Conservation (phyloP, 1,140 invertebrate species). For the Euwallacea fornicatus region DNA sequence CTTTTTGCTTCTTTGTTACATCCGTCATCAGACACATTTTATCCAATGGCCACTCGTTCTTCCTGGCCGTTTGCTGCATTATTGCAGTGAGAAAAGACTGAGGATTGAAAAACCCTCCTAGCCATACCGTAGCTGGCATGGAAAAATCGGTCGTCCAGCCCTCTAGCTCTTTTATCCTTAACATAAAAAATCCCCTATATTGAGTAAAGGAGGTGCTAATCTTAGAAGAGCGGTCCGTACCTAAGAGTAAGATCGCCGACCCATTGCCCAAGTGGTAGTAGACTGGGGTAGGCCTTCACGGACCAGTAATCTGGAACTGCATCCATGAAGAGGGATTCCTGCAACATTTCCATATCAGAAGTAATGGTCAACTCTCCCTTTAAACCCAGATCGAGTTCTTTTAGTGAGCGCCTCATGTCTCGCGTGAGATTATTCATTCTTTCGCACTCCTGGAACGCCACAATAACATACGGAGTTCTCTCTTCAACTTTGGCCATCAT, state of each 20-base stretch:
- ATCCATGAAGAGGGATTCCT: conserved; percentile 84
- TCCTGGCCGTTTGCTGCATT: conserved; percentile 94
- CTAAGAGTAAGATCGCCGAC: conserved; percentile 76
- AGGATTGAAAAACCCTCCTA: conserved; percentile 95
- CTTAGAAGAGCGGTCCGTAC: background rate
- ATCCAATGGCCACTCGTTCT: conserved; percentile 94
- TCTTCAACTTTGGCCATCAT: conserved; percentile 87
- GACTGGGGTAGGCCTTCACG: conserved; percentile 86
- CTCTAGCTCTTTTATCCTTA: conserved; percentile 76
- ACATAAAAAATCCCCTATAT: background rate
- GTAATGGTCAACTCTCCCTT: conserved; percentile 91
- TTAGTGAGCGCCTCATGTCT: conserved; percentile 79
- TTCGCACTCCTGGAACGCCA: conserved; percentile 94
- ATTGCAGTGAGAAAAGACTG: conserved; percentile 96
- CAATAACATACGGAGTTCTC: conserved; percentile 87
- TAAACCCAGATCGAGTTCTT: conserved; percentile 76
- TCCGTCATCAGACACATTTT: conserved; percentile 95
- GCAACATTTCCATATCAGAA: conserved; percentile 86
- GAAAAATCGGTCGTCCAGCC: conserved; percentile 78
- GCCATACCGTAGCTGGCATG: conserved; percentile 85
- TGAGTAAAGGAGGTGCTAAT: background rate
- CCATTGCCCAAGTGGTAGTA: conserved; percentile 81
- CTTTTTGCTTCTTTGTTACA: conserved; percentile 88
- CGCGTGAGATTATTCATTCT: conserved; percentile 86
- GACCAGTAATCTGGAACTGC: conserved; percentile 82